Evolutionary conservation across 2,888 invertebrate species (phyloP), one percentile per base, ranked within the genome.

Genomic region (Lasiommata megera): DNA sequence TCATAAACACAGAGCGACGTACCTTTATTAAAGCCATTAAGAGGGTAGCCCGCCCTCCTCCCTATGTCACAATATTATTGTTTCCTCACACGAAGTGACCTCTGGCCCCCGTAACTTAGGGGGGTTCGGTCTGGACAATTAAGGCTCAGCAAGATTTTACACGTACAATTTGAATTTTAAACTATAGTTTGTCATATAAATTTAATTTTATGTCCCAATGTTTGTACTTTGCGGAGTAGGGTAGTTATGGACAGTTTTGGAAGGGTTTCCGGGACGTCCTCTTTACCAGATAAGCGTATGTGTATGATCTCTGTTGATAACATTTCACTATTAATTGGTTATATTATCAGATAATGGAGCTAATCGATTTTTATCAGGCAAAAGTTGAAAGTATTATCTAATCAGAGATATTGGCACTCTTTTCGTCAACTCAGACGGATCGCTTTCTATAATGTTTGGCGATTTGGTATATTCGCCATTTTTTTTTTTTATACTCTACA

Each of bases 131-230:
- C 88, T 88, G 88, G 88, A 87, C 84, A 86, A 88, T 87, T 87
- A 88, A 81, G 85, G 83, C 74, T 67, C 73, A 73, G 79, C 81
- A 88, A 88, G 87, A 89, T 89, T 88, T 88, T 80, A 82, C 84
- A 83, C 85, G 87, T 85, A 84, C 85, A 80, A 88, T 89, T 86
- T 88, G 87, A 89, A 89, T 89, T 88, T 89, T 88, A 85, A 88
- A 85, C 88, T 87, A 88, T 89, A 89, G 89, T 89, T 89, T 87
- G 88, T 88, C 87, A 86, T 84, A 86, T 86, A 84, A 87, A 89
- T 88, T 88, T 84, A 85, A 88, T 89, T 87, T 84, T 77, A 85
- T 81, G 76, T 71, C 68, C 70, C 72, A 71, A 68, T 74, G 73
- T 76, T 77, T 62, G 52, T 63, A 58, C 47, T 74, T 80, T 66